Conservation (phyloP, 2,113 vertebrate species). For the Saguinus imperator region DNA sequence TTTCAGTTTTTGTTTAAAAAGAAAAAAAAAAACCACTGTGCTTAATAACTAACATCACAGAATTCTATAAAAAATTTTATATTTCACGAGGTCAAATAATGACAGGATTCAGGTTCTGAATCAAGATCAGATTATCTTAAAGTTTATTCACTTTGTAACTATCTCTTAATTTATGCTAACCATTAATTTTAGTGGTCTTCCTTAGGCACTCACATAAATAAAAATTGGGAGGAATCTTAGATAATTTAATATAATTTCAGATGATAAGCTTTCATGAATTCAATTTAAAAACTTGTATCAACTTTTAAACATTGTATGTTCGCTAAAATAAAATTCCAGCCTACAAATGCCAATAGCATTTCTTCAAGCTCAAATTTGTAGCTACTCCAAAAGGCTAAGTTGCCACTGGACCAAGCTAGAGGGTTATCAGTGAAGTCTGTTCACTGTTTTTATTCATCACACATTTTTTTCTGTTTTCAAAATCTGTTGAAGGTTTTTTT, state of each 20-base stretch:
- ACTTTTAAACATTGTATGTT: background rate
- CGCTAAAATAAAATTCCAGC: background rate
- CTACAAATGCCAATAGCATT: constrained; percentile 38
- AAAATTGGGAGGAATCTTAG: constrained; percentile 16
- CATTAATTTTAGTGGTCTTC: background rate
- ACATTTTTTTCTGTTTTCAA: background rate
- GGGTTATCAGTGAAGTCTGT: background rate
- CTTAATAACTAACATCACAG: background rate
- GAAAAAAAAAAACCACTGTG: background rate
- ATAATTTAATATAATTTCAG: constrained; percentile 14
- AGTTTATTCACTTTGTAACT: constrained; percentile 17
- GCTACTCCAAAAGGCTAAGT: constrained; percentile 29
- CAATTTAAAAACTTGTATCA: background rate
- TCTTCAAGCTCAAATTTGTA: background rate
- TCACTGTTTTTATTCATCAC: background rate
- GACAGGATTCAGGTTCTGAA: background rate
- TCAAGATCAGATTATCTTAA: background rate
- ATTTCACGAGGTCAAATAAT: background rate
- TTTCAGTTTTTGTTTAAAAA: background rate
- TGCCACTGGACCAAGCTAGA: background rate
- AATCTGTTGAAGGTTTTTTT: background rate
- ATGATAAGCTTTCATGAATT: constrained; percentile 50
- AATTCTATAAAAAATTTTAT: background rate
- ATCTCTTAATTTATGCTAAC: background rate
- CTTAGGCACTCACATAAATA: background rate